Conservation (phyloP, 64 coral and sea anemone species). For the Stichodactyla mertensii region DNA sequence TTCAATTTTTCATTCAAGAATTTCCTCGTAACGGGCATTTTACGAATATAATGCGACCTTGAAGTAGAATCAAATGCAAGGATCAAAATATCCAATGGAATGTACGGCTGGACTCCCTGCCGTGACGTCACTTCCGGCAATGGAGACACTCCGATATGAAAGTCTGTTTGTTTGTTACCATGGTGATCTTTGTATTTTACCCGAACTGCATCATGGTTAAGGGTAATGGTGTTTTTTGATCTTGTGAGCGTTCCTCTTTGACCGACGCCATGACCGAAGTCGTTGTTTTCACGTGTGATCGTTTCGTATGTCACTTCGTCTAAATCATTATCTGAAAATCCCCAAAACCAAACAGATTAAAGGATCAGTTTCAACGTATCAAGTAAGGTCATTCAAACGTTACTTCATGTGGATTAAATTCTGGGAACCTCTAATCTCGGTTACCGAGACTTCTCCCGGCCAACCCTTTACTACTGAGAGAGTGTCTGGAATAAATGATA, state of each 20-base stretch:
- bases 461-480: too few species aligned
- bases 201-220: constrained; percentile 17
- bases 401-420: too few species aligned
- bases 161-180: constrained; percentile 8
- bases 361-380: too few species aligned
- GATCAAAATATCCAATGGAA: constrained; percentile 43
- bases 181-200: background rate
- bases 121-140: constrained; percentile 13
- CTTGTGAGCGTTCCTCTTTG: constrained; percentile 1
- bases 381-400: too few species aligned
- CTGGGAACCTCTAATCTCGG: too few species aligned
- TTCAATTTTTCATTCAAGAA: background rate
- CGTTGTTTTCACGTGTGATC: background rate
- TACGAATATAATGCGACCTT: constrained; percentile 11
- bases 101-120: background rate
- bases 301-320: constrained; percentile 7
- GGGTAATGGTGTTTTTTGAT: background rate
- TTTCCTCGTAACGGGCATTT: background rate
- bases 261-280: constrained; percentile 18
- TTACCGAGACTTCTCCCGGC: too few species aligned
- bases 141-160: background rate
- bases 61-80: constrained; percentile 49
- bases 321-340: background rate
- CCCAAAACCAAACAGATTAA: background rate
- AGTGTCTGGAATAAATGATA: too few species aligned